Base-by-base conservation (phyloP, 2,888 invertebrate species). In the Rhodophaea formosa region DNA sequence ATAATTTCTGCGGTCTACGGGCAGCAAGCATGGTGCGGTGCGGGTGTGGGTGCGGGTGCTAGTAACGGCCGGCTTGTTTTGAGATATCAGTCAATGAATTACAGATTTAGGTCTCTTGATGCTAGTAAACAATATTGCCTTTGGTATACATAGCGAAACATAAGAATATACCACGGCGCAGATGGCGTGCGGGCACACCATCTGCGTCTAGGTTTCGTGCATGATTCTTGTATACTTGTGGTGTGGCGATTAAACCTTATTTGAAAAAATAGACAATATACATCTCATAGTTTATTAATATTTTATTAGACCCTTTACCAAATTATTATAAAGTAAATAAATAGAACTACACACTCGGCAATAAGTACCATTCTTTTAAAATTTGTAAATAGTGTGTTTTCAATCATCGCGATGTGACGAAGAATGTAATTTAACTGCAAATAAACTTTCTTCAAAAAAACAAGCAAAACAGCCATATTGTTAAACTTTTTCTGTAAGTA, bases 291-390 rank as follows among this genome's bases (percentile, higher is more conserved):
- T 89, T 88, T 88, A 88, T 89, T 89, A 86, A 84, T 86, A 87
- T 86, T 88, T 89, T 84, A 90, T 88, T 90, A 91, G 88, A 91
- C 91, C 91, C 91, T 89, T 91, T 91, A 91, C 91, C 91, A 91
- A 90, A 90, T 89, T 88, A 91, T 82, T 83, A 84, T 84, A 88
- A 79, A 86, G 87, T 88, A 90, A 90, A 90, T 90, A 91, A 91
- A 91, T 90, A 90, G 77, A 89, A 86, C 88, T 89, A 90, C 84
- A 84, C 86, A 87, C 78, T 81, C 76, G 84, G 87, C 86, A 88
- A 78, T 88, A 88, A 87, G 83, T 90, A 91, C 88, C 84, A 82
- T 80, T 79, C 77, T 65, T 80, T 83, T 77, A 79, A 74, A 80
- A 79, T 82, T 78, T 23, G 23, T 23, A 23, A 23, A 79, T 75